Base-by-base conservation (phyloP, 2,113 vertebrate genomes). In the Siphamia tubifer region DNA sequence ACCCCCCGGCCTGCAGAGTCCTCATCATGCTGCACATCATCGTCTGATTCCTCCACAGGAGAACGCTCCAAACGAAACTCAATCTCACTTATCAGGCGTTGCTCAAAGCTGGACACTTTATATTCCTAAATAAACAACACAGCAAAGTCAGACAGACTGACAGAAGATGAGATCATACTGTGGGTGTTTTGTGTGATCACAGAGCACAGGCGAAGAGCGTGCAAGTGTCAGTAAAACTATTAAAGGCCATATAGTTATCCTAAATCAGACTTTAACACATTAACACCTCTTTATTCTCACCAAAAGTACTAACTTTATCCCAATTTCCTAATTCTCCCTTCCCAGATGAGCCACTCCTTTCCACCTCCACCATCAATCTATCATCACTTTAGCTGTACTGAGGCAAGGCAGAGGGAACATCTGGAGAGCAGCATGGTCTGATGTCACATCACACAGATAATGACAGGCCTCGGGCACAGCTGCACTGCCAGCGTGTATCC, bases 51-150 rank as follows among this genome's bases (percentile, higher is more conserved):
- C 38, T 99, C 97, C 72, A 96, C 95, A 0, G 95, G 94, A 19
- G 96, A 98, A 25, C 98, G 93, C 81, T 99, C 97, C 75, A 99
- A 90, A 1, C 98, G 92, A 79, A 96, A 99, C 77, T 99, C 98
- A 1, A 99, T 99, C 82, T 99, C 98, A 51, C 96, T 97, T 87
- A 99, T 99, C 73, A 99, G 84, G 6, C 98, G 95, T 91, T 99
- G 98, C 80, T 98, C 98, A 40, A 98, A 99, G 89, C 96, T 99
- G 76, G 97, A 99, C 28, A 99, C 97, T 77, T 96, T 99, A 86
- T 99, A 99, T 49, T 99, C 97, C 98, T 99, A 52, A 21, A 53
- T 8, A 24, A 64, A 49, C 15, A 62, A 36, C n/a, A 23, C 13
- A 19, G 11, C 24, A 2, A 21, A 5, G 15, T 34, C 4, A n/a